These are phyloP conservation scores for Hypomecis atomaria DNA, from an alignment of 2,888 invertebrate species.

Conservation along the genomic window DNA sequence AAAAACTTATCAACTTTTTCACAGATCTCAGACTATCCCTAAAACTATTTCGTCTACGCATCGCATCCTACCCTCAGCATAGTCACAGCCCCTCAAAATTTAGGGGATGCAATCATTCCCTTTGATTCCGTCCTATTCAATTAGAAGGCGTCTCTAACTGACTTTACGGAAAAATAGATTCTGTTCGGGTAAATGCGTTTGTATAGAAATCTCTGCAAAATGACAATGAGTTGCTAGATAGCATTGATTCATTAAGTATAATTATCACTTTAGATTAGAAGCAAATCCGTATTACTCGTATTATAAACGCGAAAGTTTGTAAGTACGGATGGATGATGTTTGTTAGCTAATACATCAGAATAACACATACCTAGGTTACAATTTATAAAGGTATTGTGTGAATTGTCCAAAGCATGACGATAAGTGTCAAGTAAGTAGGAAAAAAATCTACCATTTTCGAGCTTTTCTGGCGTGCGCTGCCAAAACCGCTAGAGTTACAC, in stretches of 20 bases:
- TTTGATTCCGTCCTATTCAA: slow-evolving; percentile 84
- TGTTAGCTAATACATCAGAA: no score
- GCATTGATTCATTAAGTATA: not conserved
- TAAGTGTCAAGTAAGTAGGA: no score
- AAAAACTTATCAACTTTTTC: slow-evolving; percentile 39
- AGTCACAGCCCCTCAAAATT: slow-evolving; percentile 70
- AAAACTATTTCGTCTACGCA: slow-evolving; percentile 79
- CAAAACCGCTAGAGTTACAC: no score
- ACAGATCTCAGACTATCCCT: slow-evolving; percentile 52
- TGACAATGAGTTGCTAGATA: slow-evolving; percentile 13
- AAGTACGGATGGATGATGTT: no score
- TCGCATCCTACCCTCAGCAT: slow-evolving; percentile 68
- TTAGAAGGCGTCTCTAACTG: slow-evolving; percentile 79
- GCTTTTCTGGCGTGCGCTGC: no score
- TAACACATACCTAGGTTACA: no score
- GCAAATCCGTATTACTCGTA: no score
- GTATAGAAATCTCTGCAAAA: slow-evolving; percentile 37
- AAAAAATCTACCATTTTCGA: no score
- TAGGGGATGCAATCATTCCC: slow-evolving; percentile 81
- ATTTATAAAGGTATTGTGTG: no score
- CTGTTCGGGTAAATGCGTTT: slow-evolving; percentile 42
- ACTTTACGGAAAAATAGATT: slow-evolving; percentile 64
- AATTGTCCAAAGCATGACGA: no score
- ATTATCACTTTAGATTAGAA: not conserved
- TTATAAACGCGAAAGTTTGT: no score